Evolutionary conservation across 2,797 vertebrate species (phyloP).

Genomic region (Chelonia mydas): DNA sequence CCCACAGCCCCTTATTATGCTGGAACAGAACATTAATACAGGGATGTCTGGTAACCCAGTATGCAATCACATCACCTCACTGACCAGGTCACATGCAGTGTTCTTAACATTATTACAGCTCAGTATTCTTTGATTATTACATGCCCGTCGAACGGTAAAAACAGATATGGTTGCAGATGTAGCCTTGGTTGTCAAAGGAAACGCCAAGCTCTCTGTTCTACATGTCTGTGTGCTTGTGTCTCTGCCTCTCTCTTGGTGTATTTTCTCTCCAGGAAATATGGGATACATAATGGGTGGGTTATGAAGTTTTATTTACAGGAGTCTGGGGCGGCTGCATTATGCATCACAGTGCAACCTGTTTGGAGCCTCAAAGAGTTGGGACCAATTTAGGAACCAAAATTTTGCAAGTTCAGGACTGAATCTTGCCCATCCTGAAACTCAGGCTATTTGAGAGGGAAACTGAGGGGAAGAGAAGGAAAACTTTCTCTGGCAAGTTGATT

Average conservation of each 20-base stretch:
- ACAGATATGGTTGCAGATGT: neutral
- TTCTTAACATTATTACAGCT: neutral
- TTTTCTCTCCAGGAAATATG: neutral
- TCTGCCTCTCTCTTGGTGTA: neutral
- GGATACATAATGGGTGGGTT: neutral
- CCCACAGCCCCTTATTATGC: neutral
- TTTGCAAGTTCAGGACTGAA: neutral
- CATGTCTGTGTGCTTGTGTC: accelerated
- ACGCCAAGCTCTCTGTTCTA: neutral
- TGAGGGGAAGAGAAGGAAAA: conserved; percentile 63
- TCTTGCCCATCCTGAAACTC: conserved; percentile 34
- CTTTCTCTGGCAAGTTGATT: conserved; percentile 57
- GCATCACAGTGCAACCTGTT: neutral
- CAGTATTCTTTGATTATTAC: neutral
- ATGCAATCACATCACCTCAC: conserved; percentile 25
- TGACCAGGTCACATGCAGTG: conserved; percentile 1
- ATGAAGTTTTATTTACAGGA: neutral
- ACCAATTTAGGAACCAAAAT: neutral
- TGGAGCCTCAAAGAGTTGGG: accelerated
- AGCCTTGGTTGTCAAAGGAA: neutral
- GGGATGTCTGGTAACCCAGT: conserved; percentile 51
- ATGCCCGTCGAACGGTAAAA: neutral
- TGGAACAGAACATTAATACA: conserved; percentile 50
- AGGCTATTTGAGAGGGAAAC: neutral
- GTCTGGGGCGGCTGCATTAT: accelerated